A percentile compares a stretch with the other conserved stretches of the same genome.
Evolutionary conservation across 64 coral and sea anemone species (phyloP).

Genomic region (Dendronephthya gigantea): DNA sequence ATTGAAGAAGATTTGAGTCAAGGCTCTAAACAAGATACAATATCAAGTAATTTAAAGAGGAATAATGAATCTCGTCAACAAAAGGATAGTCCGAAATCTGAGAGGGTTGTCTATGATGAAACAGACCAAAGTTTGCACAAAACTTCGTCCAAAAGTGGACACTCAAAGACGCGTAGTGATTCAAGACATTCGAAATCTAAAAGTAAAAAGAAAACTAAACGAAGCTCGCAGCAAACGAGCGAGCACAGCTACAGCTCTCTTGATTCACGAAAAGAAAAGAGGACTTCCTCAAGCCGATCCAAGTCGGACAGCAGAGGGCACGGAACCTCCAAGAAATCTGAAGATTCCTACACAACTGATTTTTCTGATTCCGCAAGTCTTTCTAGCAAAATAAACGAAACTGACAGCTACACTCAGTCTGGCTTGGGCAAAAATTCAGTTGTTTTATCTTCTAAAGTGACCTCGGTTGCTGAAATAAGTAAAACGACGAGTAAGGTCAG

Average conservation of each 20-base stretch:
- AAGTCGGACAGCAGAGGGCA: background rate
- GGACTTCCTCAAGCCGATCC: background rate
- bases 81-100: background rate
- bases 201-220: background rate
- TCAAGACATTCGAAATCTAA: background rate
- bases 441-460: background rate
- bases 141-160: background rate
- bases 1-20: conserved; percentile 59
- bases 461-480: background rate
- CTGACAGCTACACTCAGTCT: background rate
- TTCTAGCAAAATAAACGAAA: background rate
- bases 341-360: background rate
- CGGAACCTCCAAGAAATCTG: background rate
- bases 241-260: background rate
- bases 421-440: background rate
- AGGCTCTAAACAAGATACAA: background rate
- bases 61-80: background rate
- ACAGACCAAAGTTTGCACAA: background rate
- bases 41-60: background rate
- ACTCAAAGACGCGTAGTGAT: background rate
- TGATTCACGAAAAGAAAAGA: background rate
- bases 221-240: background rate
- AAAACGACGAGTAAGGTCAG: background rate
- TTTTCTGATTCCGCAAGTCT: background rate
- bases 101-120: background rate